phyloP scores from a whole-genome alignment of 2,113 vertebrate genomes.

The Cynoglossus semilaevis region DNA sequence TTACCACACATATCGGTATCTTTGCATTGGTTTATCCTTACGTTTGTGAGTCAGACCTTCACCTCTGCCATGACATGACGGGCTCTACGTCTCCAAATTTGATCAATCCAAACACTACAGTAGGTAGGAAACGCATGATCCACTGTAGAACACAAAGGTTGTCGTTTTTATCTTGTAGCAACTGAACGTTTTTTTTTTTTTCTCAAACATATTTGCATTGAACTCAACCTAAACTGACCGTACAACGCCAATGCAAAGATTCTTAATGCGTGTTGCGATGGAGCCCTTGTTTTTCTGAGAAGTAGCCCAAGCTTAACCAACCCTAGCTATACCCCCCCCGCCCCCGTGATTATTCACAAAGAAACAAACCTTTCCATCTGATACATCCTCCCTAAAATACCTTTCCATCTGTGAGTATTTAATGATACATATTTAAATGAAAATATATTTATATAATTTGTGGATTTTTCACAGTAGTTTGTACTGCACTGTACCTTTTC shows the following conservation, averaged over 20 bases:
- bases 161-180: conserved; percentile 72
- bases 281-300: conserved; percentile 79
- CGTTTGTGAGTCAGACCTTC: conserved; percentile 61
- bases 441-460: conserved; percentile 81
- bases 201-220: conserved; percentile 71
- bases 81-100: conserved; percentile 68
- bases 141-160: conserved; percentile 74
- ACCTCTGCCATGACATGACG: conserved; percentile 59
- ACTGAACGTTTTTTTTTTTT: too few relatives aligned
- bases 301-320: conserved; percentile 74
- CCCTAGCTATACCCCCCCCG: conserved; percentile 48
- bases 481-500: conserved; percentile 75
- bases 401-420: conserved; percentile 71
- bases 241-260: conserved; percentile 76
- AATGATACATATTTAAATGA: conserved; percentile 80
- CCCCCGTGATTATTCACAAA: conserved; percentile 72
- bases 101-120: conserved; percentile 65
- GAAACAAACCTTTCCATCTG: conserved; percentile 73
- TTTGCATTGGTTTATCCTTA: conserved; percentile 53
- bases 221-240: conserved; percentile 72
- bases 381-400: conserved; percentile 73
- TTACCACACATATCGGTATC: conserved; percentile 60
- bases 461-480: conserved; percentile 79
- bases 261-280: conserved; percentile 79
- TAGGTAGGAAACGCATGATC: conserved; percentile 74